Base-by-base conservation (phyloP, 2,888 invertebrate genomes). In the Nycteola revayana region DNA sequence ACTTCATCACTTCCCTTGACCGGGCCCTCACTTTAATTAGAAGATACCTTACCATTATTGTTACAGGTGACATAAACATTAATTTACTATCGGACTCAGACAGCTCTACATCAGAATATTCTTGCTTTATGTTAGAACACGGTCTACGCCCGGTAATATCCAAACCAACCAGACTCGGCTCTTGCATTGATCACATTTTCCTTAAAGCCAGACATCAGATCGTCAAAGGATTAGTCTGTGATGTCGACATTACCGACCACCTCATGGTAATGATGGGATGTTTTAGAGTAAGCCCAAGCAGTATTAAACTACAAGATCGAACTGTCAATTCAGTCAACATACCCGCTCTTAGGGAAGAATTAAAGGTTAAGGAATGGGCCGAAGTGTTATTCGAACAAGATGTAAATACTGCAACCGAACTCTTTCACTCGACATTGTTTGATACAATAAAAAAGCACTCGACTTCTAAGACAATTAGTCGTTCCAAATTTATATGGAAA, bases 91-190 rank as follows among this genome's bases (percentile, higher is more conserved):
- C 21, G 1, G 1, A 5, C 7, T 10, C 10, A 1, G 28, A 28
- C 2, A 10, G 1, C 7, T 18, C 4, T n/a, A n/a, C n/a, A 5
- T 28, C 28, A 1, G 21, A 28, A 28, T 28, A 18, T n/a, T 9
- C n/a, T 7, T 28, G 21, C n/a, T 21, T 28, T n/a, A 10, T 28
- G 21, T 20, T n/a, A 3, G 28, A 28, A n/a, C 28, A 28, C n/a
- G 28, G 28, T 1, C 10, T 21, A 6, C 17, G n/a, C 1, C 28
- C 20, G 1, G 28, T 21, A 1, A 28, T 28, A 7, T 21, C 28
- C n/a, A 28, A 20, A 10, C 28, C 21, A 6, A 28, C 28, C 1
- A 28, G 28, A 21, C 10, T 10, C n/a, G n/a, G n/a, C n/a, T n/a
- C n/a, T n/a, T n/a, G 2, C 2, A 10, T 2, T 28, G 28, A 28